Conservation (phyloP, 2,888 invertebrate genomes). For the Erebia palarica region DNA sequence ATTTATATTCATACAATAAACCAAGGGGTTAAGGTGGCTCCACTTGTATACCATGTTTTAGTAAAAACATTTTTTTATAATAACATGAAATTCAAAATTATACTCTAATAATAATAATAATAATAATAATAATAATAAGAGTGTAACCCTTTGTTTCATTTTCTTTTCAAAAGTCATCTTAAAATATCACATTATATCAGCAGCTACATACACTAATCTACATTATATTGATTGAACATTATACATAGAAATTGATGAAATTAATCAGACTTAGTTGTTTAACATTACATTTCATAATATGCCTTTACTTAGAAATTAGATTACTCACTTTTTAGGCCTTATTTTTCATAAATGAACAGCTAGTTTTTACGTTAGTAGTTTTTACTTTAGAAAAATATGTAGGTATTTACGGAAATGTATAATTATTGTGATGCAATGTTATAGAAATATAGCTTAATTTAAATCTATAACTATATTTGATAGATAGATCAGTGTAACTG, state of each 20-base stretch:
- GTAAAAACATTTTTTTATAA: no score
- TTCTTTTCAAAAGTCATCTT: conserved; percentile 61
- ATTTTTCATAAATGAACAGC: conserved; percentile 20
- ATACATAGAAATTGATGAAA: conserved; percentile 36
- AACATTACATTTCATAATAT: conserved; percentile 4
- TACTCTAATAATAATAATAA: no score
- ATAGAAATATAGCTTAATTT: conserved; percentile 26
- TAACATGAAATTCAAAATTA: no score
- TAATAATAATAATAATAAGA: neutral
- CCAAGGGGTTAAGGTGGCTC: no score
- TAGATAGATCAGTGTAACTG: conserved; percentile 2
- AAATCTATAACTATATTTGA: neutral
- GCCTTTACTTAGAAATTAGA: neutral
- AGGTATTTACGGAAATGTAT: conserved; percentile 6
- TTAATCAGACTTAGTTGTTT: conserved; percentile 8
- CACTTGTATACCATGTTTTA: no score
- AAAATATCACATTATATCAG: conserved; percentile 77
- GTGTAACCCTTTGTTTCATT: conserved; percentile 31
- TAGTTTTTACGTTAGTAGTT: conserved; percentile 14
- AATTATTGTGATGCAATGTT: conserved; percentile 11
- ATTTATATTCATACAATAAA: no score
- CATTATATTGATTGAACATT: conserved; percentile 42
- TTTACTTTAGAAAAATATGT: conserved; percentile 34
- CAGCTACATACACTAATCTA: conserved; percentile 53
- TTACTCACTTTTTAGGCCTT: conserved; percentile 19